Percentiles rank a stretch among this genome's conserved stretches.
Evolutionary conservation across 2,888 invertebrate species (phyloP).

Genomic region (Torymus auratus): DNA sequence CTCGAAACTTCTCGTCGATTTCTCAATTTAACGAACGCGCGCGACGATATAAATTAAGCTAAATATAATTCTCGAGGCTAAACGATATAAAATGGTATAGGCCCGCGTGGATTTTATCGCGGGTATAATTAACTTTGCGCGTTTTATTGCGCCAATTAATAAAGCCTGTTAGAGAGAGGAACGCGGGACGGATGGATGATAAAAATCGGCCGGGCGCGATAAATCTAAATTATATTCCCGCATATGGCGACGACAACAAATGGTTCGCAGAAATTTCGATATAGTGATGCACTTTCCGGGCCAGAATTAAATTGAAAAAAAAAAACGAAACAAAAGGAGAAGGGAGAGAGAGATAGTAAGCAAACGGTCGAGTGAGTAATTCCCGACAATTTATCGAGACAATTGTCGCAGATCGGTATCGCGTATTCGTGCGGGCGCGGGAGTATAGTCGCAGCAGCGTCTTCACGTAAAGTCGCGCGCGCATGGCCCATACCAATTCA

Average conservation of each 20-base stretch:
- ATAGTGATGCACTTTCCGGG: background rate
- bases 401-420: conserved; percentile 51
- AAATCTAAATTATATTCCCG: conserved; percentile 26
- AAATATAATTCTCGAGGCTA: too few relatives aligned
- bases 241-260: background rate
- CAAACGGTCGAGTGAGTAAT: conserved; percentile 30
- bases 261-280: conserved; percentile 21
- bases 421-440: background rate
- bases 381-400: conserved; percentile 46
- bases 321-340: background rate
- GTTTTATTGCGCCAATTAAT: too few relatives aligned
- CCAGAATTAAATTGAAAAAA: conserved; percentile 9
- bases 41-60: too few relatives aligned
- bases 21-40: too few relatives aligned
- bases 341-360: conserved; percentile 3
- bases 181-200: too few relatives aligned
- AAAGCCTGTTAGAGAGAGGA: too few relatives aligned
- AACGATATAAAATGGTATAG: background rate
- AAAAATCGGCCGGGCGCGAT: conserved; percentile 18
- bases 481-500: conserved; percentile 44
- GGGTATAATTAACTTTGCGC: too few relatives aligned
- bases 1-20: too few relatives aligned
- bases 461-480: conserved; percentile 13
- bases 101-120: background rate
- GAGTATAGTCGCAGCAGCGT: background rate